Base-by-base conservation (phyloP, 2,888 invertebrate species). In the Caenorhabditis panamensis region DNA sequence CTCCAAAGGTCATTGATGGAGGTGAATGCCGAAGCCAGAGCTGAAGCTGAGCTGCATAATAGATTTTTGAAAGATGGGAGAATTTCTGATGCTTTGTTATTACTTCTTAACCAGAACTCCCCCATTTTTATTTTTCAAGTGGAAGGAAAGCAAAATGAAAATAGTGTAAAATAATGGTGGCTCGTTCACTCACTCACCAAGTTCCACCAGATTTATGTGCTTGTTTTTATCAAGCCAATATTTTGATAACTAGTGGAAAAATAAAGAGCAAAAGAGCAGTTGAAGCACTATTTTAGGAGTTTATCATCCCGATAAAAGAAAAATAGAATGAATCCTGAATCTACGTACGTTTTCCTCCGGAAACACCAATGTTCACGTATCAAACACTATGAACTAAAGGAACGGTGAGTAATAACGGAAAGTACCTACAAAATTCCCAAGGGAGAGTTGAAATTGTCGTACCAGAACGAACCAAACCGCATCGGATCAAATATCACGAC, bases 301-400 rank as follows among this genome's bases (percentile, higher is more conserved):
- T 18, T 47, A 47, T 6, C 13, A 13, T 41, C 2, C 13, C 41
- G 13, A 13, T 11, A 13, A 13, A 13, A 41, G 5, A 2, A 2
- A 11, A 41, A 13, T 41, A 13, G 41, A 41, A 41, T 2, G 9
- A 6, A 6, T 41, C 41, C 13, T 13, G 6, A 2, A 41, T 41
- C 18, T 47, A 47, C 47, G 47, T 18, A 41, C 13, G 2, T 41
- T 13, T 13, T 11, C 13, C 5, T 47, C 18, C 18, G 47, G 47
- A 47, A 47, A 9, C 47, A 47, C 47, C 47, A 47, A 47, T 47
- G 47, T 47, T 47, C 47, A 47, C 8, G 2, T 47, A 47, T 47
- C 47, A 47, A 47, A 47, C 47, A 47, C 47, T 47, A 47, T 20
- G 41, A 11, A 18, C 47, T 18, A 18, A n/a, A 47, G 47, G 47